Conservation (phyloP, 2,113 vertebrate genomes). For the Macquaria australasica region DNA sequence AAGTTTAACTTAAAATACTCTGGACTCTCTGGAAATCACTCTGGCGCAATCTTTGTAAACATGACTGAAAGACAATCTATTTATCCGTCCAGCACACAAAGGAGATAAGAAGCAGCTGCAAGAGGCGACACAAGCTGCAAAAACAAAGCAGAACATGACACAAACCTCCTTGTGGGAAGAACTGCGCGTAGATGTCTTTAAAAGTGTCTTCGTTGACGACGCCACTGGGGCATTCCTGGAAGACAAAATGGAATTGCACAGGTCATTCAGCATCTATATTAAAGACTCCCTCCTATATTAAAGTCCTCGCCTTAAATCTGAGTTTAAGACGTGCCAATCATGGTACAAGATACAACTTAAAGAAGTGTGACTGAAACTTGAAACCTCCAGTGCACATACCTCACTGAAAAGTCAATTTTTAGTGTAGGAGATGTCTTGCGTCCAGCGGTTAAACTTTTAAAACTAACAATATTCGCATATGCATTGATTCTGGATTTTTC, state of each 20-base stretch:
- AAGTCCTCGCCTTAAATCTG: neutral
- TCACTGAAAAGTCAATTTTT: neutral
- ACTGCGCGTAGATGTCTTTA: slow-evolving; percentile 98
- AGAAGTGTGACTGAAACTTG: neutral
- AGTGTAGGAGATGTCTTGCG: neutral
- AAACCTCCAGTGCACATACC: neutral
- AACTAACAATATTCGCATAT: neutral
- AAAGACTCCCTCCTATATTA: neutral
- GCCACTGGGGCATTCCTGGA: slow-evolving; percentile 96
- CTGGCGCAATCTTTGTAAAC: slow-evolving; percentile 18
- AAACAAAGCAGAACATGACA: slow-evolving; percentile 46
- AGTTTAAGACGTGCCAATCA: neutral
- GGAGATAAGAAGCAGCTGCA: neutral
- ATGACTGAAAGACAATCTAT: neutral
- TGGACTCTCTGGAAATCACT: neutral
- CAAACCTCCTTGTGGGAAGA: slow-evolving; percentile 98
- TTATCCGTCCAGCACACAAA: neutral
- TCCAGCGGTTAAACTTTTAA: neutral
- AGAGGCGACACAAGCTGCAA: neutral
- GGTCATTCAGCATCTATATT: neutral
- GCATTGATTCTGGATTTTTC: neutral
- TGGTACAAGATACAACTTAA: neutral
- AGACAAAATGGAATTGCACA: slow-evolving; percentile 16
- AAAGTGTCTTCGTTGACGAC: slow-evolving; percentile 98
- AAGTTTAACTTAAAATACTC: neutral